Percentiles rank a stretch among this genome's conserved stretches.
These are phyloP conservation scores for Sebastes steindachneri DNA, from an alignment of 2,797 vertebrate genomes.

Conservation along the genomic window DNA sequence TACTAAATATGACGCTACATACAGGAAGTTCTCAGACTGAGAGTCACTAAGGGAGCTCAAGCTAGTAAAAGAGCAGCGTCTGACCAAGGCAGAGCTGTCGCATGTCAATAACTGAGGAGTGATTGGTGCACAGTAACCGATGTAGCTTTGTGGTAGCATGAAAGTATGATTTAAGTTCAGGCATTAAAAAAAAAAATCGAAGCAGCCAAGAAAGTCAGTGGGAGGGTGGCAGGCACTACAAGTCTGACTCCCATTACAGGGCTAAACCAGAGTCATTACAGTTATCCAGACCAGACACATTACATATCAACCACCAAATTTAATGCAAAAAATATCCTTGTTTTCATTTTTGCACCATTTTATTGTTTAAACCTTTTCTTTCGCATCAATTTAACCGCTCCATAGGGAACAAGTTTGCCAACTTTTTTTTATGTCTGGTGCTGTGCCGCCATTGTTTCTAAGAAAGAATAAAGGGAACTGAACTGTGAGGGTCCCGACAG, in stretches of 20 bases:
- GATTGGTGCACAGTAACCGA: constrained; percentile 6
- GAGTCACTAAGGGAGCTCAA: constrained; percentile 5
- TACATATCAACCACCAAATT: constrained; percentile 30
- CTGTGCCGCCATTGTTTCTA: constrained; percentile 55
- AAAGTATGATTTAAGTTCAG: constrained; percentile 44
- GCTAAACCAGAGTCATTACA: constrained; percentile 28
- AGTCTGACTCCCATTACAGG: constrained; percentile 31
- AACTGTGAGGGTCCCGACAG: constrained; percentile 43
- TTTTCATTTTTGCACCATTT: constrained; percentile 20
- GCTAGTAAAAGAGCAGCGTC: neutral
- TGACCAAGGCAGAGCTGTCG: constrained; percentile 4
- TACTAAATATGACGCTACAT: constrained; percentile 18
- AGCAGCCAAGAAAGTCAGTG: constrained; percentile 30
- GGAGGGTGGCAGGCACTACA: constrained; percentile 13
- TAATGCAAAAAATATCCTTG: constrained; percentile 4
- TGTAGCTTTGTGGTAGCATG: constrained; percentile 28
- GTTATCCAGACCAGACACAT: constrained; percentile 37
- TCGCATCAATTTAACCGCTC: neutral
- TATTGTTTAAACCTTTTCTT: neutral
- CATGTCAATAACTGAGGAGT: constrained; percentile 17
- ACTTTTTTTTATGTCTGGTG: neutral
- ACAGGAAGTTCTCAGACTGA: constrained; percentile 30
- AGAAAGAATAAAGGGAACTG: constrained; percentile 71
- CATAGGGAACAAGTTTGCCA: neutral
- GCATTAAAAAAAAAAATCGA: constrained; percentile 19